phyloP scores from a whole-genome alignment of 2,797 vertebrate species.

The Amblyopsis hoosieri region DNA sequence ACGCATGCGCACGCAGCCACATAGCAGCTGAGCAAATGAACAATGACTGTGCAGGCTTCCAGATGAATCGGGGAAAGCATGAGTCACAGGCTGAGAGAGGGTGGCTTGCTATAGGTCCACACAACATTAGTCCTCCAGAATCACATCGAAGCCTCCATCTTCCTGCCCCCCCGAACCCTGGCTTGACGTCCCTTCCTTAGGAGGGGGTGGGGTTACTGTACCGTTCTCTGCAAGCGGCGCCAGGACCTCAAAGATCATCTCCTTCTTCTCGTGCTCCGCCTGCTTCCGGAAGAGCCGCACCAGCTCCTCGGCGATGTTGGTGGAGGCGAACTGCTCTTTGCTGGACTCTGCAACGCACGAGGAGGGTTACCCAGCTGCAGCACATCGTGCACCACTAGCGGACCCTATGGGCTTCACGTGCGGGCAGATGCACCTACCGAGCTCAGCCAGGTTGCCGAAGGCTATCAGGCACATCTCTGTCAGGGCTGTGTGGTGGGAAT shows the following conservation, averaged over 20 bases:
- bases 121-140: too few relatives aligned
- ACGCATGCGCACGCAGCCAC: conserved; percentile 3
- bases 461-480: conserved; percentile 99
- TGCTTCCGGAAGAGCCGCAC: conserved; percentile 96
- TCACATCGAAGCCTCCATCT: too few relatives aligned
- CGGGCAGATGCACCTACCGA: conserved; percentile 79
- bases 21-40: conserved; percentile 28
- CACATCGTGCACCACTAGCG: background rate
- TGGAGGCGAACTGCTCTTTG: conserved; percentile 97
- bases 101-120: background rate
- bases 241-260: conserved; percentile 98
- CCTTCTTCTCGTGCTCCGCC: conserved; percentile 94
- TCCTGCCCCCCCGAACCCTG: background rate
- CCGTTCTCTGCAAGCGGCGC: conserved; percentile 98
- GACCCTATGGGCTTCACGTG: too few relatives aligned
- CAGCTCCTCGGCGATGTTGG: conserved; percentile 93
- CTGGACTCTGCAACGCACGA: conserved; percentile 73
- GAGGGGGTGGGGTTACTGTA: conserved; percentile 60
- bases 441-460: conserved; percentile 97
- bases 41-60: conserved; percentile 43
- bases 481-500: conserved; percentile 91
- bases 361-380: background rate
- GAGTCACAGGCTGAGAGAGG: conserved; percentile 24
- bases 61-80: conserved; percentile 29
- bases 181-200: too few relatives aligned